A percentile compares a stretch with the other conserved stretches of the same genome.
phyloP scores from a whole-genome alignment of 2,113 vertebrate species.

The Erinaceus europaeus region DNA sequence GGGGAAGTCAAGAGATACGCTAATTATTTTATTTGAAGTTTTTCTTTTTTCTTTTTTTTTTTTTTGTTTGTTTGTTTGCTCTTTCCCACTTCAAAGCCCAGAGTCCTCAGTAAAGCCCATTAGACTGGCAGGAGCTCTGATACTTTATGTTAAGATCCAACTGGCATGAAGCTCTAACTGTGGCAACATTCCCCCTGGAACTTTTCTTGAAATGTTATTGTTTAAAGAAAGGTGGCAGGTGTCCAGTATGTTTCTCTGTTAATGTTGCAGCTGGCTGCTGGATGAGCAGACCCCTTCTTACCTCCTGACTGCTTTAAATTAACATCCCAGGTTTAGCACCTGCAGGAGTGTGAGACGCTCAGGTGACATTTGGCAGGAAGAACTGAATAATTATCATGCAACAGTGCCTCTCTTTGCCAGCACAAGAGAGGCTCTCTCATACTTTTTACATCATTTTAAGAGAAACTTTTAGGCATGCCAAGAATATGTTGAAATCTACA shows the following conservation, averaged over 20 bases:
- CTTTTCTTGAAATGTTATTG: background rate
- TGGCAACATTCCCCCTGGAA: accelerated
- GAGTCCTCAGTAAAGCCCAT: background rate
- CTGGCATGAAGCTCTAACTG: background rate
- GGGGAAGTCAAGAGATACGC: accelerated
- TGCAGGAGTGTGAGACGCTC: background rate
- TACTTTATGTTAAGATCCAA: background rate
- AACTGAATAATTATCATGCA: background rate
- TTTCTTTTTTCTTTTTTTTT: background rate
- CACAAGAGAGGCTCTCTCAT: background rate
- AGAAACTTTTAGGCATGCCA: background rate
- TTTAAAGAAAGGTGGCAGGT: background rate
- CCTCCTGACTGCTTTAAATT: background rate
- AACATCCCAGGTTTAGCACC: background rate
- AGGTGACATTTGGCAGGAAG: conserved; percentile 31
- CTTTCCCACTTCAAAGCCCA: background rate
- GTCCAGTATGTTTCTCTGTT: background rate
- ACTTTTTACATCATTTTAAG: background rate
- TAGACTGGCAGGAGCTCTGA: background rate
- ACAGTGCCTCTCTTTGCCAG: background rate
- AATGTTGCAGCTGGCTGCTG: background rate
- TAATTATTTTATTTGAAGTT: background rate
- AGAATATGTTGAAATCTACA: background rate
- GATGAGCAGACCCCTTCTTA: background rate
- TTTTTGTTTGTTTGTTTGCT: too few relatives aligned